A percentile compares a stretch with the other conserved stretches of the same genome.
These are phyloP conservation scores for Anthoscopus minutus DNA, from an alignment of 2,113 vertebrate genomes.

Conservation along the genomic window DNA sequence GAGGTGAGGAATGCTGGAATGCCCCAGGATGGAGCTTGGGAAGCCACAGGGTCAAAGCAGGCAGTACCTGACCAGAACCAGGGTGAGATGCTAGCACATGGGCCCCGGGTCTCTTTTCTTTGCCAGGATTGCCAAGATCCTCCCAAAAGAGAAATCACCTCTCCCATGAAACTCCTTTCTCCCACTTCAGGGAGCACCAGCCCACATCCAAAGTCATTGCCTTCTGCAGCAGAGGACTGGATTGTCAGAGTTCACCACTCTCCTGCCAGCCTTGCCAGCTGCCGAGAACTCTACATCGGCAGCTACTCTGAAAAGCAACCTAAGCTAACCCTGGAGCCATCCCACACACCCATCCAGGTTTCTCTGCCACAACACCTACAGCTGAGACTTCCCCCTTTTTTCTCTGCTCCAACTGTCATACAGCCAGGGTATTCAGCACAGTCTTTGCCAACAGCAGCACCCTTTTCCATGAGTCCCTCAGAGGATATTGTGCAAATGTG, in stretches of 20 bases:
- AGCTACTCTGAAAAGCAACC: neutral
- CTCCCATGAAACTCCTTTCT: neutral
- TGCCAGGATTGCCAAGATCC: neutral
- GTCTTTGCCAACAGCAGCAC: neutral
- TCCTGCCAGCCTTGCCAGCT: neutral
- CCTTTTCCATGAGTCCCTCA: neutral
- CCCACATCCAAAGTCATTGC: neutral
- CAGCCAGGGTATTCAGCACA: neutral
- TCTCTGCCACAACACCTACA: neutral
- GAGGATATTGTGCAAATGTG: neutral
- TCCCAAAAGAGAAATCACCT: neutral
- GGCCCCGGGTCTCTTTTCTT: neutral
- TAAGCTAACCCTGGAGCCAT: neutral
- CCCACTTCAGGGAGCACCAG: neutral
- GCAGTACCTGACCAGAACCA: neutral
- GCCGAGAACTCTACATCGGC: neutral
- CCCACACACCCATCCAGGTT: neutral
- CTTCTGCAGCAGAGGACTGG: neutral
- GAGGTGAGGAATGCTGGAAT: neutral
- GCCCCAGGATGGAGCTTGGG: neutral
- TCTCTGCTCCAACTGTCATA: neutral
- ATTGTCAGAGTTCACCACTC: neutral
- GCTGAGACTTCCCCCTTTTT: neutral
- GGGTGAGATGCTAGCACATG: neutral
- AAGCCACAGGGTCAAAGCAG: neutral